A percentile compares a stretch with the other conserved stretches of the same genome.
phyloP scores from a whole-genome alignment of 2,888 invertebrate genomes.

The Spodoptera exigua region DNA sequence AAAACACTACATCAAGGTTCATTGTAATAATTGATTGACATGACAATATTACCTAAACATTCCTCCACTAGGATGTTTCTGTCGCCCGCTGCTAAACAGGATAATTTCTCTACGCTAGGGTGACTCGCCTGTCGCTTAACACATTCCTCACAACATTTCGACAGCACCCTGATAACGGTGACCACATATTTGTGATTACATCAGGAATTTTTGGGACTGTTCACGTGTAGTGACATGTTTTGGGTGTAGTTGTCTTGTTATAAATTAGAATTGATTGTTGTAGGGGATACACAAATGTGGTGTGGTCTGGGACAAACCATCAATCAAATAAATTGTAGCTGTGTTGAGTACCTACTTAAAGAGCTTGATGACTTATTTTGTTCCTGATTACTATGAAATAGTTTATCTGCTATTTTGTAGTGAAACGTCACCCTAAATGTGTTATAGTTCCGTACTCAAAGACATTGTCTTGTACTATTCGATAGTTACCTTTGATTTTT shows the following conservation, averaged over 20 bases:
- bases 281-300: background rate
- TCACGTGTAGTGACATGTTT: conserved; percentile 48
- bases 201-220: conserved; percentile 43
- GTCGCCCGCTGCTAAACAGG: conserved; percentile 58
- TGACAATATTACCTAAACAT: conserved; percentile 22
- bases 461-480: no score
- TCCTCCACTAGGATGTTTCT: conserved; percentile 40
- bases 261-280: conserved; percentile 47
- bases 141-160: conserved; percentile 47
- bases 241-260: conserved; percentile 46
- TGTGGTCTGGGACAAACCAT: no score
- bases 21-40: no score
- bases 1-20: no score
- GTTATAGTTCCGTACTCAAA: no score
- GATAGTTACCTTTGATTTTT: no score
- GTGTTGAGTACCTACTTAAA: no score
- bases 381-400: no score
- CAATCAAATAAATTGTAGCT: no score
- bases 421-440: no score
- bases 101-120: conserved; percentile 57
- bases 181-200: conserved; percentile 51
- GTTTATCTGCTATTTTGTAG: no score
- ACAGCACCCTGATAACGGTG: conserved; percentile 46
- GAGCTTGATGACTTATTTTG: no score
- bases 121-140: conserved; percentile 24